These are phyloP conservation scores for Coregonus ussuriensis DNA, from an alignment of 2,797 vertebrate genomes.

Conservation along the genomic window DNA sequence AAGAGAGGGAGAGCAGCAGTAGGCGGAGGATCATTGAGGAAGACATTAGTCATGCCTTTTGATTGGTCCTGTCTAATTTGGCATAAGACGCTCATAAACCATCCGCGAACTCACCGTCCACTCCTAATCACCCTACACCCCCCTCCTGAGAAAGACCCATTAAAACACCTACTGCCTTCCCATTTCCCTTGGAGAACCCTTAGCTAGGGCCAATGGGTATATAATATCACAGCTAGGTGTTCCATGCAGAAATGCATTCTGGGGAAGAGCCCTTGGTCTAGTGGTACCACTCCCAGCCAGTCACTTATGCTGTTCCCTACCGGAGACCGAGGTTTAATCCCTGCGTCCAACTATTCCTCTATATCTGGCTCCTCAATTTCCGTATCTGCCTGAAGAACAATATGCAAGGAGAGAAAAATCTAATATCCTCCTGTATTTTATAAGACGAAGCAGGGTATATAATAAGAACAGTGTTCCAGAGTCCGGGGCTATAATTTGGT, in stretches of 20 bases:
- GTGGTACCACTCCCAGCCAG: not conserved
- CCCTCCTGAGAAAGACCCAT: slow-evolving; percentile 4
- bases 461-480: slow-evolving; percentile 82
- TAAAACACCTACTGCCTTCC: slow-evolving; percentile 11
- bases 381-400: too few species aligned
- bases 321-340: not conserved
- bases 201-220: slow-evolving; percentile 51
- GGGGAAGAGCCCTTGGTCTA: not conserved
- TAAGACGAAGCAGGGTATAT: slow-evolving; percentile 78
- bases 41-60: slow-evolving; percentile 66
- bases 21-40: slow-evolving; percentile 60
- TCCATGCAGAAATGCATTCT: slow-evolving; percentile 66
- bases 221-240: slow-evolving; percentile 53
- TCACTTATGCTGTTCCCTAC: not conserved
- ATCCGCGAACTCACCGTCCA: slow-evolving; percentile 24
- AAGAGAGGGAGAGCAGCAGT: slow-evolving; percentile 26
- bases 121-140: slow-evolving; percentile 53
- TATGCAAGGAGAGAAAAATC: too few species aligned
- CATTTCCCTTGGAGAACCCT: slow-evolving; percentile 63
- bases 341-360: not conserved
- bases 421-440: slow-evolving; percentile 61
- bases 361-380: too few species aligned
- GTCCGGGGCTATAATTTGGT: slow-evolving; percentile 81
- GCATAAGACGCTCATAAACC: slow-evolving; percentile 51
- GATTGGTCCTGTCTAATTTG: slow-evolving; percentile 60